Evolutionary conservation across 2,113 vertebrate species (phyloP).

Genomic region (Antennarius striatus): DNA sequence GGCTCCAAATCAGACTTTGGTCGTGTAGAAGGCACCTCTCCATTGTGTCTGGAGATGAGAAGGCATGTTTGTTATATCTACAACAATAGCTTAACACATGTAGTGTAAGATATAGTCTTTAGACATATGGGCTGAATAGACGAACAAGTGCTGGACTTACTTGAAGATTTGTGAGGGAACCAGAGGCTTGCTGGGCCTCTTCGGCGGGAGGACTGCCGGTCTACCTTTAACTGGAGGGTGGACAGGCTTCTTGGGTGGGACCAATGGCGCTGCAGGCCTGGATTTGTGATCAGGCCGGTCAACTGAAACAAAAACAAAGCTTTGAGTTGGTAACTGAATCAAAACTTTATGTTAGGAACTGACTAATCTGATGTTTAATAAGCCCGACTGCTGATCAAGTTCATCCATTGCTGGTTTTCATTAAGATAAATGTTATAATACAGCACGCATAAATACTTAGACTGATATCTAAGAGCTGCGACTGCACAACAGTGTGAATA

Average conservation of each 20-base stretch:
- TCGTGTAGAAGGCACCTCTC: constrained; percentile 84
- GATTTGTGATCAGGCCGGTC: constrained; percentile 2
- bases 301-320: too few relatives aligned
- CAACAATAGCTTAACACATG: too few relatives aligned
- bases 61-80: not conserved
- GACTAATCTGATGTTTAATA: too few relatives aligned
- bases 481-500: too few relatives aligned
- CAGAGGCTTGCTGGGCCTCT: constrained; percentile 88
- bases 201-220: constrained; percentile 79
- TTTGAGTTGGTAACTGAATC: too few relatives aligned
- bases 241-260: constrained; percentile 92
- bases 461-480: too few relatives aligned
- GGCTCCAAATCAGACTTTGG: constrained; percentile 88
- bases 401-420: too few relatives aligned
- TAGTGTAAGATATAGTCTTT: too few relatives aligned
- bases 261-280: constrained; percentile 90
- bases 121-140: not conserved
- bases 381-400: too few relatives aligned
- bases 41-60: constrained; percentile 84
- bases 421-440: too few relatives aligned
- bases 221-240: constrained; percentile 85
- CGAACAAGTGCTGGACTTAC: constrained; percentile 71
- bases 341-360: too few relatives aligned
- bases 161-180: constrained; percentile 78
- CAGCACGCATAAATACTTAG: too few relatives aligned